Evolutionary conservation across 2,797 vertebrate genomes (phyloP), one percentile per base, ranked within the genome.

Genomic region (Gymnothorax reevesii): DNA sequence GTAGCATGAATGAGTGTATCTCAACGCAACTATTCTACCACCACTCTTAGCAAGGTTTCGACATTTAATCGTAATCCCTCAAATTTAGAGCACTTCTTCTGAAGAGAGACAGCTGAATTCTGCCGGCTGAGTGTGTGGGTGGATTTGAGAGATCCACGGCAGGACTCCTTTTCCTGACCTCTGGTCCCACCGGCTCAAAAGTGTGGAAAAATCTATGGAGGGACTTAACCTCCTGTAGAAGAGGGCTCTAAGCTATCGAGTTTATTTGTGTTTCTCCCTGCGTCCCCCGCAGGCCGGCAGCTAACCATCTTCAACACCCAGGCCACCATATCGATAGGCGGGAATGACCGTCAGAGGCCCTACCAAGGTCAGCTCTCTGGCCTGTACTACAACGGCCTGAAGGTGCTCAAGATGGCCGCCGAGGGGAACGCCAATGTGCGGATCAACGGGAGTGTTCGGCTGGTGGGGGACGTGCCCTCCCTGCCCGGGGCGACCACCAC

Each of bases 261-360:
- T 59, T 54, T 1, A 49, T 20, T 33, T 9, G 69, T 7, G 12
- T 55, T 62, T 59, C 0, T 84, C 7, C n/a, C 64, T 20, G 12
- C 84, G 33, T n/a, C 82, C 52, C 84, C 59, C 49, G 90, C 95
- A 99, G 98, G 98, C 93, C 98, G 98, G 87, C 98, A 99, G 96
- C 95, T 99, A 95, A 99, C 98, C 90, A 99, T 99, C 97, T 99
- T 99, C 97, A 99, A 99, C 97, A 99, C 98, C 94, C 98, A 99
- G 95, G 98, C 98, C 87, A 97, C 97, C 88, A 99, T 99, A 95
- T 97, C 98, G 92, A 97, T 99, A 82, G 98, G 98, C 8, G 98
- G 98, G 59, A 99, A 97, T 82, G 97, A 99, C 95, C 96, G 97
- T 91, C 97, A 97, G 90, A 97, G 98, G 82, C 98, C 98, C 89